phyloP scores from a whole-genome alignment of 2,888 invertebrate genomes.

The Lithophane ornitopus region DNA sequence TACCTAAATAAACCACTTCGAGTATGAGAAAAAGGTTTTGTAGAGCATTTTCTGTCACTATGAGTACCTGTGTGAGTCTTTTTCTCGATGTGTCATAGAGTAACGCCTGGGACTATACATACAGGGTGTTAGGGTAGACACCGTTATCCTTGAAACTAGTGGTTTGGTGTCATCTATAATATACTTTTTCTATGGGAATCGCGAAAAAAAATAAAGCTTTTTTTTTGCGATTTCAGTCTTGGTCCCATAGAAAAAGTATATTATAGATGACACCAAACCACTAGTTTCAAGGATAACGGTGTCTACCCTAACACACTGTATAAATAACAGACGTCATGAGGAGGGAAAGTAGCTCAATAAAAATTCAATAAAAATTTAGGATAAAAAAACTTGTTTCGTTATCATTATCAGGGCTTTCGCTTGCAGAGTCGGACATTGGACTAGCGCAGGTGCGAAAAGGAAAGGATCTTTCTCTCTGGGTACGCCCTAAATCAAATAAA shows the following conservation, averaged over 20 bases:
- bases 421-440: background rate
- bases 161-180: too few relatives aligned
- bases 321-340: background rate
- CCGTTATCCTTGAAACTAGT: too few relatives aligned
- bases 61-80: background rate
- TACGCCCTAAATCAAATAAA: background rate
- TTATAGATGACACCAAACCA: too few relatives aligned
- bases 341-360: background rate
- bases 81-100: too few relatives aligned
- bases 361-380: background rate
- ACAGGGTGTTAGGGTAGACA: too few relatives aligned
- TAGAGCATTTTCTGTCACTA: background rate
- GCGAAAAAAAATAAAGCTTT: too few relatives aligned
- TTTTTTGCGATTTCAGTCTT: too few relatives aligned
- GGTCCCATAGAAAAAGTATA: too few relatives aligned
- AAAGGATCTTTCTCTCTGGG: background rate
- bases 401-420: background rate
- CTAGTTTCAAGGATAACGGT: too few relatives aligned
- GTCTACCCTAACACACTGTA: too few relatives aligned
- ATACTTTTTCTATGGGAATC: too few relatives aligned
- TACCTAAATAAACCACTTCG: background rate
- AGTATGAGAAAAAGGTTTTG: background rate
- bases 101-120: too few relatives aligned
- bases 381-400: background rate
- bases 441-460: constrained; percentile 7